phyloP scores from a whole-genome alignment of 2,113 vertebrate genomes.

The Mesembrinibis cayennensis region DNA sequence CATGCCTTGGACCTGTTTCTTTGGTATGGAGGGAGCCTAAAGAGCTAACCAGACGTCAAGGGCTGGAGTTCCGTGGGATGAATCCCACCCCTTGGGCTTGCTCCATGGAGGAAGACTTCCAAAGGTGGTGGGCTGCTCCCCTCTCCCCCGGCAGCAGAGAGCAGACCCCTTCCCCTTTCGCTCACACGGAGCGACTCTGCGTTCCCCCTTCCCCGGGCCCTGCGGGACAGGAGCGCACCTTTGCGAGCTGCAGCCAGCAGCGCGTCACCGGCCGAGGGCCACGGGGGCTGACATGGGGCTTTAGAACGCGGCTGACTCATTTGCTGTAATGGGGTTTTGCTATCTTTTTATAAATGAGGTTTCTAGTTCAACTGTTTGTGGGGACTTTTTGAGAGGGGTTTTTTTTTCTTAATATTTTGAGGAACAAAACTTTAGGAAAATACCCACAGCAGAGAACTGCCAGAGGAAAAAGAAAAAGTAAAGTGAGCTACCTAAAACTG shows the following conservation, averaged over 20 bases:
- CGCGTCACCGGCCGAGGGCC: not conserved
- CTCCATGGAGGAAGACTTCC: not conserved
- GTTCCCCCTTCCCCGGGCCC: too few relatives aligned
- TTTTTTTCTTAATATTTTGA: constrained; percentile 27
- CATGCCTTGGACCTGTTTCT: accelerated
- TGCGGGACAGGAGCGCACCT: not conserved
- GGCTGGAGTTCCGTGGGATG: not conserved
- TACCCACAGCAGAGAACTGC: constrained; percentile 12
- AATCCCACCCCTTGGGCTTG: not conserved
- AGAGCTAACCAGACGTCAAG: too few relatives aligned
- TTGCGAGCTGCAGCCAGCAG: not conserved
- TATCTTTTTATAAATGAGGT: not conserved
- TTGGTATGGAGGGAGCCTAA: not conserved
- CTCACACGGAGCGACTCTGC: accelerated
- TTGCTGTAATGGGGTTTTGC: not conserved
- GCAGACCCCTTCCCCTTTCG: not conserved
- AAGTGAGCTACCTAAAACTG: not conserved
- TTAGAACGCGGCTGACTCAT: not conserved
- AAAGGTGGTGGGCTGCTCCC: not conserved
- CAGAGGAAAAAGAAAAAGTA: not conserved
- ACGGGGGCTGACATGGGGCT: accelerated
- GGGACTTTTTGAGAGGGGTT: constrained; percentile 25
- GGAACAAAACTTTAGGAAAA: constrained; percentile 53
- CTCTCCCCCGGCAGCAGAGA: not conserved
- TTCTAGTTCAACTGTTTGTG: not conserved